Conservation (phyloP, 2,888 invertebrate species). For the Chironomus riparius region DNA sequence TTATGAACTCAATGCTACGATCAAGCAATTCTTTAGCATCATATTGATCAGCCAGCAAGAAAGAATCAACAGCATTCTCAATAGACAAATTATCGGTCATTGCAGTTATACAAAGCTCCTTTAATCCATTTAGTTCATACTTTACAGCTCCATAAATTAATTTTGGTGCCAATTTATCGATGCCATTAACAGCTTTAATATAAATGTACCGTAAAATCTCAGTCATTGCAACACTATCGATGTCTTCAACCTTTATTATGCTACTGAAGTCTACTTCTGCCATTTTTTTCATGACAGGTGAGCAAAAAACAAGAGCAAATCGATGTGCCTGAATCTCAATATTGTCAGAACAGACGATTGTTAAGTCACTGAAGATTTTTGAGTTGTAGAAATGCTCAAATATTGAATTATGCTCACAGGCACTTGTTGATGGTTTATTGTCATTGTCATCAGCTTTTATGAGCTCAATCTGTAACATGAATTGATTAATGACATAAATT, state of each 20-base stretch:
- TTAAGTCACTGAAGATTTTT: too few relatives aligned
- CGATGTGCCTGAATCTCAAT: too few relatives aligned
- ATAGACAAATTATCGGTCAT: background rate
- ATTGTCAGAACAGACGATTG: too few relatives aligned
- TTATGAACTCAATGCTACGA: background rate
- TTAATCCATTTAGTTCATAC: background rate
- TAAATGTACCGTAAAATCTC: background rate
- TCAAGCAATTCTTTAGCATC: background rate
- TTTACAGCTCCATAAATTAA: background rate
- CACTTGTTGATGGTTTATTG: too few relatives aligned
- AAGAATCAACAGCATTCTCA: background rate
- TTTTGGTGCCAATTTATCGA: background rate
- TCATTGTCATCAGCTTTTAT: too few relatives aligned
- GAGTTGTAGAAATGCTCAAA: too few relatives aligned
- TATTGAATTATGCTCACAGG: too few relatives aligned
- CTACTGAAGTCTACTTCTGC: too few relatives aligned
- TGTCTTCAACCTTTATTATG: background rate
- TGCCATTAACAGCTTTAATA: background rate
- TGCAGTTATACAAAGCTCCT: background rate
- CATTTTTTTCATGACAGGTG: too few relatives aligned
- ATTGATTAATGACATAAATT: too few relatives aligned
- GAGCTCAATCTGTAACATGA: too few relatives aligned
- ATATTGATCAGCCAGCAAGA: background rate
- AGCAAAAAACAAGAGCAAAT: too few relatives aligned
- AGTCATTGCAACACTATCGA: background rate